Conservation (phyloP, 2,888 invertebrate genomes). For the Ernsta delagoae region DNA sequence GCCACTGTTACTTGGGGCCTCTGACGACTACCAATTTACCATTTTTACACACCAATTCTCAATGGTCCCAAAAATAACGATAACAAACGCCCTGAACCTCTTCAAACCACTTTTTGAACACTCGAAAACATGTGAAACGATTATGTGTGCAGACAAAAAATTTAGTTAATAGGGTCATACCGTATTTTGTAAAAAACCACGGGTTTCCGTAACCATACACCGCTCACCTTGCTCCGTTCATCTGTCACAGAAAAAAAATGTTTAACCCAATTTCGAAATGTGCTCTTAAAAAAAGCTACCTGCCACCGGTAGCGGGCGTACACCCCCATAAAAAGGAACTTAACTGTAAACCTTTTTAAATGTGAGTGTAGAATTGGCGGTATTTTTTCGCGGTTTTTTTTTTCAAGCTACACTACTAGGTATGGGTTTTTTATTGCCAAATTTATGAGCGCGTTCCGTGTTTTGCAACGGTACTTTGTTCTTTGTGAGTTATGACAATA, state of each 20-base stretch:
- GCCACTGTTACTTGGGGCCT: slow-evolving; percentile 25
- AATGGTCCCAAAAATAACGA: slow-evolving; percentile 4
- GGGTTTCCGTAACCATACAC: slow-evolving; percentile 81
- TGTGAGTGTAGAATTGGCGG: slow-evolving; percentile 49
- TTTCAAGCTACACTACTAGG: slow-evolving; percentile 9
- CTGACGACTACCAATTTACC: not conserved
- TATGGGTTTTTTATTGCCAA: slow-evolving; percentile 59
- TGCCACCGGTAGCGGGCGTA: slow-evolving; percentile 73
- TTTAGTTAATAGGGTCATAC: slow-evolving; percentile 74
- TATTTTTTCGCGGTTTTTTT: slow-evolving; percentile 48
- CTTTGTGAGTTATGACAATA: slow-evolving; percentile 58
- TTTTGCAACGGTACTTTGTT: slow-evolving; percentile 69
- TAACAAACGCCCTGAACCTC: slow-evolving; percentile 9
- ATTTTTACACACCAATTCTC: slow-evolving; percentile 8
- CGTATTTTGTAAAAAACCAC: slow-evolving; percentile 60
- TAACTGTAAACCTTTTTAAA: slow-evolving; percentile 66
- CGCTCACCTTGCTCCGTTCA: slow-evolving; percentile 76
- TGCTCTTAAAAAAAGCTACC: slow-evolving; percentile 70
- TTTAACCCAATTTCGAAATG: slow-evolving; percentile 78
- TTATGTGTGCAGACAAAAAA: slow-evolving; percentile 59
- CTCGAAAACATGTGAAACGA: slow-evolving; percentile 63
- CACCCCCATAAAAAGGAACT: slow-evolving; percentile 57
- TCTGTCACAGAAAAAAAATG: slow-evolving; percentile 69
- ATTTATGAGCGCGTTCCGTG: slow-evolving; percentile 62
- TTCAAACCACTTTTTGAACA: slow-evolving; percentile 14